Evolutionary conservation across 1,140 invertebrate species (phyloP).

Genomic region (Macrocentrus cingulum): DNA sequence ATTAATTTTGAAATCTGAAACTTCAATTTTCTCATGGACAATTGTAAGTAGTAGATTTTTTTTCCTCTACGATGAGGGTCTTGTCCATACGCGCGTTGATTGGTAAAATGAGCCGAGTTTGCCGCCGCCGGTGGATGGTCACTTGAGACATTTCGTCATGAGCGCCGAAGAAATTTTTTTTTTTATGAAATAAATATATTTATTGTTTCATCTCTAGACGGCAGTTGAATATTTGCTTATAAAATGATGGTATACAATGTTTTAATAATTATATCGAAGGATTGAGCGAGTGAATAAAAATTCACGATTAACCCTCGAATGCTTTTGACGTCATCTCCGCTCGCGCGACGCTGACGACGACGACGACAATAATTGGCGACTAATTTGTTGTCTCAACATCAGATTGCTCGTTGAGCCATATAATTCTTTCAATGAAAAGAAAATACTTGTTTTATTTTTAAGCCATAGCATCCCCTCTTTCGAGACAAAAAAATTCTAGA

Average conservation of each 20-base stretch:
- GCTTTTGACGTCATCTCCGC: background rate
- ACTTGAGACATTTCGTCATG: background rate
- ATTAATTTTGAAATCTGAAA: background rate
- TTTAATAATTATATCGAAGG: background rate
- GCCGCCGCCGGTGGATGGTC: background rate
- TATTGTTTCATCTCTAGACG: too few species aligned
- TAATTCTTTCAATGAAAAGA: slow-evolving; percentile 22
- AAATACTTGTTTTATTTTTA: background rate
- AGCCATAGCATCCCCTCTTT: background rate
- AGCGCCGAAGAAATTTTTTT: background rate
- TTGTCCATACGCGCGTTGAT: slow-evolving; percentile 31
- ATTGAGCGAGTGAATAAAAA: slow-evolving; percentile 6
- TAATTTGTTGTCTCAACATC: slow-evolving; percentile 38
- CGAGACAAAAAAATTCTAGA: slow-evolving; percentile 27
- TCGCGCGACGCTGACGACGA: slow-evolving; percentile 14
- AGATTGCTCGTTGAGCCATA: slow-evolving; percentile 29
- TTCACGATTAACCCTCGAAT: slow-evolving; percentile 7
- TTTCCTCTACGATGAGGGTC: background rate
- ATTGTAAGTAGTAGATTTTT: background rate
- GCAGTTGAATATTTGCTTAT: too few species aligned
- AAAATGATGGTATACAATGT: too few species aligned
- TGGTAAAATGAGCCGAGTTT: slow-evolving; percentile 44
- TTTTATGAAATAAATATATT: too few species aligned
- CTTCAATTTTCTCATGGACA: background rate
- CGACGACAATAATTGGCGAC: slow-evolving; percentile 37